Conservation (phyloP, 2,797 vertebrate genomes). For the Caiman crocodilus region DNA sequence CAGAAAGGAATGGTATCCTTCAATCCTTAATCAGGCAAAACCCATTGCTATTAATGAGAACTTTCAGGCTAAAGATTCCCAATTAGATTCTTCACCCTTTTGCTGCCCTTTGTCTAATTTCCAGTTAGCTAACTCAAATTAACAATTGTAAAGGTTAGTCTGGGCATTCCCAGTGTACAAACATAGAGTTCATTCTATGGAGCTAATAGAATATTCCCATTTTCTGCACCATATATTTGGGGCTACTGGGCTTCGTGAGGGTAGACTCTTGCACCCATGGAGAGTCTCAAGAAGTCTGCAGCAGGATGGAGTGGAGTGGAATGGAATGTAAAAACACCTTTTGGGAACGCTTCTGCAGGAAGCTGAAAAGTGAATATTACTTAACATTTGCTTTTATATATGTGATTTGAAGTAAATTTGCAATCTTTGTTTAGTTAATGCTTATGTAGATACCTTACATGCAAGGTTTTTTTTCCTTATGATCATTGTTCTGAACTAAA, state of each 20-base stretch:
- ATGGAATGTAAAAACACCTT: not conserved
- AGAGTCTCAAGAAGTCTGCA: not conserved
- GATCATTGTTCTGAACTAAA: not conserved
- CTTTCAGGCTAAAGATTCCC: too few species aligned
- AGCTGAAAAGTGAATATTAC: not conserved
- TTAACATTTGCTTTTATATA: not conserved
- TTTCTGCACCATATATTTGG: not conserved
- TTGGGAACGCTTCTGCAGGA: not conserved
- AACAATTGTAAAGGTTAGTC: not conserved
- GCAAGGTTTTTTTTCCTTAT: accelerated
- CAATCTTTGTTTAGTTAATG: not conserved
- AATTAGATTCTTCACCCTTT: too few species aligned
- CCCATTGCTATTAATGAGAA: too few species aligned
- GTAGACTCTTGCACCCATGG: not conserved
- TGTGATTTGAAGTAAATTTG: not conserved
- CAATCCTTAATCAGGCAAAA: too few species aligned
- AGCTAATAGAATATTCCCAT: not conserved
- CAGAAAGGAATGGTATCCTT: too few species aligned
- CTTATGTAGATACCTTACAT: accelerated
- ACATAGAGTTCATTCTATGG: not conserved
- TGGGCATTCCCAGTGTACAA: not conserved
- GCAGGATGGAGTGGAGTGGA: too few species aligned
- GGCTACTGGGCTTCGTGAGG: not conserved
- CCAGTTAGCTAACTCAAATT: not conserved
- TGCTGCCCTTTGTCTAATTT: not conserved